Base-by-base conservation (phyloP, 2,888 invertebrate species). In the Alloscopus bannaensis region DNA sequence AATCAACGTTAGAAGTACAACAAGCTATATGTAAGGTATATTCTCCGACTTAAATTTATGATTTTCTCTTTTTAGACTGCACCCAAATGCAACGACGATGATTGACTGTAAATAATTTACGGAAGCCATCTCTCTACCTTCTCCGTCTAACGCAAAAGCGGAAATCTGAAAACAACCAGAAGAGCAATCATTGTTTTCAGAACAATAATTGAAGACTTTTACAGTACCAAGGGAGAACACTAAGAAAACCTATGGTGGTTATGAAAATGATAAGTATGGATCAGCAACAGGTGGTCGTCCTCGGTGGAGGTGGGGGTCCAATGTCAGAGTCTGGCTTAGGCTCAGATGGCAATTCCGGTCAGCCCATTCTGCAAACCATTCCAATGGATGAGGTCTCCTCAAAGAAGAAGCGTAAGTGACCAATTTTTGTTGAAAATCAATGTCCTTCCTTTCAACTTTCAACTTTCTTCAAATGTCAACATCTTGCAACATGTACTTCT, bases 211-310 rank as follows among this genome's bases (percentile, higher is more conserved):
- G n/a, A n/a, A n/a, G n/a, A n/a, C n/a, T n/a, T n/a, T n/a, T n/a
- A n/a, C n/a, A n/a, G n/a, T n/a, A n/a, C n/a, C 40, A 40, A 40
- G 40, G 36, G 36, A 36, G 36, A 13, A 13, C 8, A 36, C 36
- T 8, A 36, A 36, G 36, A 13, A 36, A 13, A 36, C 13, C 13
- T 59, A 29, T 31, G n/a, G 36, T 18, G n/a, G 29, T 68, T 69
- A 62, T 76, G 68, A 76, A 69, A 55, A 78, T 78, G 77, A 78
- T 78, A 78, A 78, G 77, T 28, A 78, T 78, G 77, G 77, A 78
- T 70, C 77, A 78, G 70, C 77, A 78, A 78, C 77, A 78, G 62
- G 77, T 78, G 57, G 77, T 78, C 59, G 77, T 70, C 24, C 77
- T 78, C 8, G 73, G 80, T n/a, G 64, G 62, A 0, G 60, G 72